These are phyloP conservation scores for Eilema caniola DNA, from an alignment of 2,888 invertebrate genomes.

Conservation along the genomic window DNA sequence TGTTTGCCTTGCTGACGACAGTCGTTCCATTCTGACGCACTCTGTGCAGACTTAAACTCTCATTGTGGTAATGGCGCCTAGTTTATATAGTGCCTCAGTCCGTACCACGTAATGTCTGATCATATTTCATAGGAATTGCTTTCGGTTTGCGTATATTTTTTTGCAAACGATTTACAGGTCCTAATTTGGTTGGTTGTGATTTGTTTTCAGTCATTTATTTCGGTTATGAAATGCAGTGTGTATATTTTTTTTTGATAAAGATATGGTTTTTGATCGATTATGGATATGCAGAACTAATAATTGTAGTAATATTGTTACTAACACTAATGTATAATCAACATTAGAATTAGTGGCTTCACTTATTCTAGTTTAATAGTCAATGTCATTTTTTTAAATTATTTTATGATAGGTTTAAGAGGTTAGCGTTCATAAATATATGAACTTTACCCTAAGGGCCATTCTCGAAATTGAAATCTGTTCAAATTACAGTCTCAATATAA, in stretches of 20 bases:
- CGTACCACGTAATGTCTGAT: constrained; percentile 68
- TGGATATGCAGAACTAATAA: no score
- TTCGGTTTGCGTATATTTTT: constrained; percentile 54
- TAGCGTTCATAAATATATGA: no score
- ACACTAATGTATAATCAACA: no score
- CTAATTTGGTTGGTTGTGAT: constrained; percentile 28
- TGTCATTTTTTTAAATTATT: no score
- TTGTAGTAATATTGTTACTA: no score
- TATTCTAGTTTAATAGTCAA: no score
- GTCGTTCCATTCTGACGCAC: constrained; percentile 65
- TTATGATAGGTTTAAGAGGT: no score
- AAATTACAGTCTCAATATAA: no score
- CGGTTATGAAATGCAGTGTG: background rate
- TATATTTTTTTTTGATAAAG: background rate
- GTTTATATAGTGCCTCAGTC: constrained; percentile 74
- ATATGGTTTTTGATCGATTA: background rate
- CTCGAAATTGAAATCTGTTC: no score
- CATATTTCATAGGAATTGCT: constrained; percentile 74
- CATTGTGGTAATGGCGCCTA: constrained; percentile 78
- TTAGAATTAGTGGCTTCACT: no score
- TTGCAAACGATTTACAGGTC: constrained; percentile 51
- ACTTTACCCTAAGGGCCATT: no score
- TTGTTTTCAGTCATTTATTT: background rate
- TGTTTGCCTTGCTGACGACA: constrained; percentile 72
- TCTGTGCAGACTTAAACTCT: constrained; percentile 82